A percentile compares a stretch with the other conserved stretches of the same genome.
phyloP scores from a whole-genome alignment of 2,113 vertebrate genomes.

The Osmerus mordax region DNA sequence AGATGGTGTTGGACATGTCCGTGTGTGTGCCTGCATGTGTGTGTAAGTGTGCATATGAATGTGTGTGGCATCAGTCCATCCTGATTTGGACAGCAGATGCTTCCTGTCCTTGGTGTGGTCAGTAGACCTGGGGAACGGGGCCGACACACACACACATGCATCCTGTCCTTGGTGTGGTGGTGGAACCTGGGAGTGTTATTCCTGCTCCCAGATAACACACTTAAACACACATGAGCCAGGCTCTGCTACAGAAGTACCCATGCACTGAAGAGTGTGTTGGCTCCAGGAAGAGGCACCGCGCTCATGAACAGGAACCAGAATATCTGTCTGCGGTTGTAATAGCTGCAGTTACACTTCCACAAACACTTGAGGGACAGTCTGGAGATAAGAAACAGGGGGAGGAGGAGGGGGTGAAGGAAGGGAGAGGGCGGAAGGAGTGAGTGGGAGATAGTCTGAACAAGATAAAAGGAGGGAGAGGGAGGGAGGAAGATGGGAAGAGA shows the following conservation, averaged over 20 bases:
- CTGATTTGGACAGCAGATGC: slow-evolving; percentile 61
- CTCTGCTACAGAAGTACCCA: too few species aligned
- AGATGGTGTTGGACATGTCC: too few species aligned
- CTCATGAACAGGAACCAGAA: slow-evolving; percentile 39
- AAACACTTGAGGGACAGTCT: slow-evolving; percentile 36
- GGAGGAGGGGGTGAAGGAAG: slow-evolving; percentile 11
- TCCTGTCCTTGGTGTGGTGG: too few species aligned
- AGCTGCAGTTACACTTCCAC: slow-evolving; percentile 30
- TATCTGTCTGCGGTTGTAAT: slow-evolving; percentile 28
- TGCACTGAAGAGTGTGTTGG: slow-evolving; percentile 6
- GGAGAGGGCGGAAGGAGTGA: background rate
- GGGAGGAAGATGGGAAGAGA: background rate
- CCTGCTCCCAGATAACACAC: too few species aligned
- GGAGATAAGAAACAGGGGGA: background rate
- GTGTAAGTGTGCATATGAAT: too few species aligned
- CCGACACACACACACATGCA: too few species aligned
- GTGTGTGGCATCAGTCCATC: background rate
- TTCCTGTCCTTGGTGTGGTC: slow-evolving; percentile 66
- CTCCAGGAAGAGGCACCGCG: background rate
- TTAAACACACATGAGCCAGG: too few species aligned
- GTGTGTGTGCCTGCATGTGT: too few species aligned
- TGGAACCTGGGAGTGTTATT: too few species aligned
- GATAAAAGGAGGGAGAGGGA: too few species aligned
- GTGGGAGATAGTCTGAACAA: slow-evolving; percentile 6
- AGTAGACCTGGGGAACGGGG: slow-evolving; percentile 12